Conservation (phyloP, 2,113 vertebrate species). For the Cygnus atratus region DNA sequence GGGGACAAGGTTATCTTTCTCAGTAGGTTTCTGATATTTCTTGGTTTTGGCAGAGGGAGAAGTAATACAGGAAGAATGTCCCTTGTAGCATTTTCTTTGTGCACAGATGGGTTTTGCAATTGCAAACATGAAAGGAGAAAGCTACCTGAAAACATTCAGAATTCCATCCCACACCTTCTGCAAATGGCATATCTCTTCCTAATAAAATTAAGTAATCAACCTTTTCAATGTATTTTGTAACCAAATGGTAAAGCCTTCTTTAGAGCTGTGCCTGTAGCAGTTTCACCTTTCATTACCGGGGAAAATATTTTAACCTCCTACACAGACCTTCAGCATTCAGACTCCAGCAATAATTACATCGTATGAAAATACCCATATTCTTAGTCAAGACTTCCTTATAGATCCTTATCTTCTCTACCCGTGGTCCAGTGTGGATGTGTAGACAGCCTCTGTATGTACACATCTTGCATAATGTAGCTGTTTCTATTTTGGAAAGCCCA, state of each 20-base stretch:
- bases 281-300: background rate
- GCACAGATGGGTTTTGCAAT: background rate
- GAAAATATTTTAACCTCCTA: background rate
- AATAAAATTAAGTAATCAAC: background rate
- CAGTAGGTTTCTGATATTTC: background rate
- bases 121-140: background rate
- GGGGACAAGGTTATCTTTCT: background rate
- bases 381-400: background rate
- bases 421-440: background rate
- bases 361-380: background rate
- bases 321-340: background rate
- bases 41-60: background rate
- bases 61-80: background rate
- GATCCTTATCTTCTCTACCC: background rate
- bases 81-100: background rate
- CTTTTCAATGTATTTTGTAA: background rate
- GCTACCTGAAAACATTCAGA: background rate
- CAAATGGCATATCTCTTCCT: background rate
- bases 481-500: background rate
- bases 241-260: background rate
- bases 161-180: background rate
- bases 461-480: rapidly evolving
- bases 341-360: background rate
- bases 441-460: background rate
- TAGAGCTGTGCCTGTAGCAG: background rate